Conservation (phyloP, 2,113 vertebrate species). For the Pterocles orientalis region DNA sequence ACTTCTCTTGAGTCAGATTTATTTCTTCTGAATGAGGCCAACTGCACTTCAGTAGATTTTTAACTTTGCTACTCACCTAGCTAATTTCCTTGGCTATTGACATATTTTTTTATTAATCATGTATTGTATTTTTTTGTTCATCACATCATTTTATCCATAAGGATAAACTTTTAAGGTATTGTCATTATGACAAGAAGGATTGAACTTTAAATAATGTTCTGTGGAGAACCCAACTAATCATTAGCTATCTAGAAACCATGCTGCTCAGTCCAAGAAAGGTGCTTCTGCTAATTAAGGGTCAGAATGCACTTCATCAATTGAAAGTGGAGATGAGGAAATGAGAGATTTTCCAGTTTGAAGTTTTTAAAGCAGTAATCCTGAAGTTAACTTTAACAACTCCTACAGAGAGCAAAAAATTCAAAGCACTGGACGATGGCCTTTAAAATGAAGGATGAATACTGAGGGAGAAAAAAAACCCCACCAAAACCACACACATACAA, state of each 20-base stretch:
- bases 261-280: not conserved
- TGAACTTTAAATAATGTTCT: not conserved
- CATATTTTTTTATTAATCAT: not conserved
- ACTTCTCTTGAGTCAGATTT: not conserved
- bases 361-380: conserved; percentile 8
- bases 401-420: conserved; percentile 16
- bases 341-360: not conserved
- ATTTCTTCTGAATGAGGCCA: not conserved
- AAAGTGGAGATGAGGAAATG: not conserved
- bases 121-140: not conserved
- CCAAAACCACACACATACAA: not conserved
- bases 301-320: not conserved
- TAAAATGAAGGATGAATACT: conserved; percentile 14
- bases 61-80: not conserved
- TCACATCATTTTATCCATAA: not conserved
- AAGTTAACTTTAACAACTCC: not conserved
- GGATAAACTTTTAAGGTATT: not conserved
- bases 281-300: not conserved
- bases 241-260: not conserved
- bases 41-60: not conserved
- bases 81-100: not conserved
- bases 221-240: not conserved
- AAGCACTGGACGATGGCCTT: conserved; percentile 19
- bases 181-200: not conserved
- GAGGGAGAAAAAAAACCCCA: not conserved